Percentiles rank a stretch among this genome's conserved stretches.
Evolutionary conservation across 2,797 vertebrate species (phyloP).

Genomic region (Choloepus didactylus): DNA sequence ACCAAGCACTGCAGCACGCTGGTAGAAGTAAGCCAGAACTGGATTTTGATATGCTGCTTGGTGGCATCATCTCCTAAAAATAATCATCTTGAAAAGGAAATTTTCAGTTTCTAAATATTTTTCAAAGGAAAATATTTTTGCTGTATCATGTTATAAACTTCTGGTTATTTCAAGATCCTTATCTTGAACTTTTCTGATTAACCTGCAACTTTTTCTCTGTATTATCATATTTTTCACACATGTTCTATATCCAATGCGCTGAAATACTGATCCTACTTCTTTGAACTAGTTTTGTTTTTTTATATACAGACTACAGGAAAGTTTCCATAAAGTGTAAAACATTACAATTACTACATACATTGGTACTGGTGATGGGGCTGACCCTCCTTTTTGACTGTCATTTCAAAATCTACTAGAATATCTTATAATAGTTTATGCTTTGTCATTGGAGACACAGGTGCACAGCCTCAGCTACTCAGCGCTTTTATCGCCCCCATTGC

Average conservation of each 20-base stretch:
- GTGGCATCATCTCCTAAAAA: not conserved
- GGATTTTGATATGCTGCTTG: not conserved
- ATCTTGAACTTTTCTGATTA: conserved; percentile 28
- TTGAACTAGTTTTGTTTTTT: conserved; percentile 93
- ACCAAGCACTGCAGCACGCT: accelerated
- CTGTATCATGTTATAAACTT: not conserved
- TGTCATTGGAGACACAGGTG: not conserved
- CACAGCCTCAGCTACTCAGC: not conserved
- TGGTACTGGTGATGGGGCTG: conserved; percentile 89
- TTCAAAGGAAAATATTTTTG: conserved; percentile 19
- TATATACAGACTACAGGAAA: conserved; percentile 97
- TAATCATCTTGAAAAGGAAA: conserved; percentile 1
- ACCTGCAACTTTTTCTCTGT: not conserved
- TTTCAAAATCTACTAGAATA: conserved; percentile 77
- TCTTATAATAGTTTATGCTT: conserved; percentile 76
- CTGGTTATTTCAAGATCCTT: conserved; percentile 1
- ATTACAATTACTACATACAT: conserved; percentile 95
- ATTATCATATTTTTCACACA: conserved; percentile 71
- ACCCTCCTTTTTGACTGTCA: conserved; percentile 53
- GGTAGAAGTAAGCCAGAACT: not conserved
- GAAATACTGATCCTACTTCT: conserved; percentile 68
- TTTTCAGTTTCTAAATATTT: conserved; percentile 2
- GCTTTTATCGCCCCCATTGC: not conserved
- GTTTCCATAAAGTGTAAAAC: conserved; percentile 97
- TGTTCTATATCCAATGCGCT: conserved; percentile 72